Conservation (phyloP, 2,797 vertebrate genomes). For the Melanotaenia pygmaea region DNA sequence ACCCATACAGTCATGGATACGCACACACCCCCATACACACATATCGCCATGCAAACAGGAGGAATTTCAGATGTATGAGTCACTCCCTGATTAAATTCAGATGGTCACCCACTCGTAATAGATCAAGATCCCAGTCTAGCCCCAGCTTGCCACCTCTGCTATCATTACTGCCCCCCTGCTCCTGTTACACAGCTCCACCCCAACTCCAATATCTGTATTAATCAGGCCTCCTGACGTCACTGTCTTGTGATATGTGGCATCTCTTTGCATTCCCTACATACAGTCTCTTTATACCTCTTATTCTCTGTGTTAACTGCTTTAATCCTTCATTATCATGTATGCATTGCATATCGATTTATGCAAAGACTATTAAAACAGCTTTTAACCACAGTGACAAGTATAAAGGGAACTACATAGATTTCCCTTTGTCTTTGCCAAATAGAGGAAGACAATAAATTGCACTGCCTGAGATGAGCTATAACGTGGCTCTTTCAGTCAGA, state of each 20-base stretch:
- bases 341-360: constrained; percentile 7
- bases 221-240: constrained; percentile 9
- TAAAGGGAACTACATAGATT: not conserved
- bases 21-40: not conserved
- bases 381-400: not conserved
- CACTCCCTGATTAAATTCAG: constrained; percentile 72
- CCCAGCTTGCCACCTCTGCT: constrained; percentile 25
- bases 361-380: not conserved
- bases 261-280: not conserved
- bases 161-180: constrained; percentile 21
- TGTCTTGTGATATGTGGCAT: constrained; percentile 19
- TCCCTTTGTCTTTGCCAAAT: not conserved
- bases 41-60: constrained; percentile 15
- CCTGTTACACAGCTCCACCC: constrained; percentile 42
- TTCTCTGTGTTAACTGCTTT: not conserved
- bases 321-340: constrained; percentile 5
- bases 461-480: constrained; percentile 7
- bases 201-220: constrained; percentile 9
- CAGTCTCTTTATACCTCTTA: not conserved
- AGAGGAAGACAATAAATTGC: constrained; percentile 28
- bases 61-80: constrained; percentile 71
- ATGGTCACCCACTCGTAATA: constrained; percentile 60
- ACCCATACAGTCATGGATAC: constrained; percentile 12
- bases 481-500: constrained; percentile 17
- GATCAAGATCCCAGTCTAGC: constrained; percentile 43